phyloP scores from a whole-genome alignment of 2,113 vertebrate species.

The Ceratotherium simum region DNA sequence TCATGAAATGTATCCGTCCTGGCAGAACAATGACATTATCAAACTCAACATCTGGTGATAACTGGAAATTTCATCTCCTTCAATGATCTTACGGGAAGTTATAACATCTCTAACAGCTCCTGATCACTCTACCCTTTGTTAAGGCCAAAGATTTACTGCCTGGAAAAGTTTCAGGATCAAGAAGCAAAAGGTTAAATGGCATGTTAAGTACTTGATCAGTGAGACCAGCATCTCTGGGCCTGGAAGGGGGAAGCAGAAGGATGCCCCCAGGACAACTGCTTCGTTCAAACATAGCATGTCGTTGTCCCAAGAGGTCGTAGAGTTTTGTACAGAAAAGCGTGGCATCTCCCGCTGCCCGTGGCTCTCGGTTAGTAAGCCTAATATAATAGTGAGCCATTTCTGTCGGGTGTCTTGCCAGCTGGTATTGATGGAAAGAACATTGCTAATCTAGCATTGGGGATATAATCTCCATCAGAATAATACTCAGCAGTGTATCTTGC shows the following conservation, averaged over 20 bases:
- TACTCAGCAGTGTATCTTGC: neutral
- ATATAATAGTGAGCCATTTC: neutral
- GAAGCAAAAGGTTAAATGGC: constrained; percentile 41
- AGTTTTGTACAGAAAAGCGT: neutral
- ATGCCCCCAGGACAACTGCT: neutral
- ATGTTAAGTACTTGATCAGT: neutral
- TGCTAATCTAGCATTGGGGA: neutral
- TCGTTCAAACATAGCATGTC: neutral
- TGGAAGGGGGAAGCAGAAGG: neutral
- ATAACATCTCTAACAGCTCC: neutral
- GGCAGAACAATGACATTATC: constrained; percentile 44
- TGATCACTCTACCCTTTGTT: neutral
- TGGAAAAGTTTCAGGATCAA: constrained; percentile 4
- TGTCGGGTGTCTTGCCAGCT: neutral
- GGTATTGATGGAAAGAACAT: constrained; percentile 50
- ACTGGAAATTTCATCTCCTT: constrained; percentile 47
- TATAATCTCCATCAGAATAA: neutral
- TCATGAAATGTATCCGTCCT: neutral
- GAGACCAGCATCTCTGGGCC: neutral
- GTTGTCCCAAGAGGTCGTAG: neutral
- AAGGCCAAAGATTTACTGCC: constrained; percentile 53
- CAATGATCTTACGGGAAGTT: constrained; percentile 32
- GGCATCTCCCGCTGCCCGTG: neutral
- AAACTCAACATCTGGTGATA: constrained; percentile 38
- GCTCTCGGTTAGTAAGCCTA: neutral